phyloP scores from a whole-genome alignment of 1,140 invertebrate genomes.

The Pseudobourletiella spinata region DNA sequence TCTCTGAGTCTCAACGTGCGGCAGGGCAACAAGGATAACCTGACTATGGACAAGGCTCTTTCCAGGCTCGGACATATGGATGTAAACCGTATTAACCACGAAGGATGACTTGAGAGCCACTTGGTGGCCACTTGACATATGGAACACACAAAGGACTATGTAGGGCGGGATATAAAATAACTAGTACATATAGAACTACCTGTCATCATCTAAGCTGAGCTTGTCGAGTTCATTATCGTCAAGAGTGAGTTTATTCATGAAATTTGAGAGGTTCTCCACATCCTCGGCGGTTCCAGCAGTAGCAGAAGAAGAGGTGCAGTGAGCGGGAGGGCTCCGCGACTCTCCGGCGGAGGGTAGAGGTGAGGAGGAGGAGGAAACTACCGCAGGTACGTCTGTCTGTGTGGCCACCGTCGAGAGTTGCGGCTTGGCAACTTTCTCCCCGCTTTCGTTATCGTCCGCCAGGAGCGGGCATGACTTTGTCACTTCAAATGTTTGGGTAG shows the following conservation, averaged over 20 bases:
- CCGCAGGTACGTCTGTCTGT: slow-evolving; percentile 28
- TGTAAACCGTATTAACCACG: too few species aligned
- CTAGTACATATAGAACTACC: too few species aligned
- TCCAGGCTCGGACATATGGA: too few species aligned
- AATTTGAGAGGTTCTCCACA: neutral
- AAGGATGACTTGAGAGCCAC: too few species aligned
- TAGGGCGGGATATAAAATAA: too few species aligned
- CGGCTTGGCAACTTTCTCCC: neutral
- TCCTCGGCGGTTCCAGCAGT: neutral
- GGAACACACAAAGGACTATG: too few species aligned
- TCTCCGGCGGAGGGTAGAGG: neutral
- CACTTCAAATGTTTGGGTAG: slow-evolving; percentile 17
- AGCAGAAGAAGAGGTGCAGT: neutral
- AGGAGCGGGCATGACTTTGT: slow-evolving; percentile 30
- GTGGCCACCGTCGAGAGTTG: slow-evolving; percentile 19
- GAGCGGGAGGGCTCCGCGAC: neutral
- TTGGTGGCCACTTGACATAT: too few species aligned
- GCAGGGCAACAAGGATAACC: too few species aligned
- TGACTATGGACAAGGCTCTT: too few species aligned
- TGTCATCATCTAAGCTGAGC: slow-evolving; percentile 24
- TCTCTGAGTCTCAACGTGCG: too few species aligned
- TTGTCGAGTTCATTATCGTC: slow-evolving; percentile 18
- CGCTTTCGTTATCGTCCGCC: neutral
- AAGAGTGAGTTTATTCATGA: neutral
- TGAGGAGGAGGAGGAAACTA: slow-evolving; percentile 11